These are phyloP conservation scores for Accipiter cooperii DNA, from an alignment of 2,113 vertebrate species.

Conservation along the genomic window DNA sequence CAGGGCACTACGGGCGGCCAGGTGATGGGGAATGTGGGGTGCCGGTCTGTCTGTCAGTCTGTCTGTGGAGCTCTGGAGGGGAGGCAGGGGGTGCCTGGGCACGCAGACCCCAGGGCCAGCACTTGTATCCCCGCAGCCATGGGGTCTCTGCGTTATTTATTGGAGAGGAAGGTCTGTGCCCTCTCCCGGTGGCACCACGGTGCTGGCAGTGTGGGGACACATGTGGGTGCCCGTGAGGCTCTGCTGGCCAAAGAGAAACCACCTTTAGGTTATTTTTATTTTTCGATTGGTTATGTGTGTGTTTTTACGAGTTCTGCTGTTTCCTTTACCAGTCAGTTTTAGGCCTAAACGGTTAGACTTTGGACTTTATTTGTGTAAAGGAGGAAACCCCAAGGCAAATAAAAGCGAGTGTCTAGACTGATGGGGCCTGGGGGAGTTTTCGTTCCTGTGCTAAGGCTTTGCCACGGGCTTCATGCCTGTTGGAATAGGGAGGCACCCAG, in stretches of 20 bases:
- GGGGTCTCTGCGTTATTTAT: neutral
- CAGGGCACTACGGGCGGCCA: neutral
- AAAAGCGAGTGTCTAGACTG: neutral
- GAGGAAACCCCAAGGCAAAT: neutral
- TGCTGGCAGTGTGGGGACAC: accelerated
- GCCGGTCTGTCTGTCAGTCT: neutral
- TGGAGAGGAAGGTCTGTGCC: neutral
- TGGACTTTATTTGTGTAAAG: neutral
- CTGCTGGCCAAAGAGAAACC: neutral
- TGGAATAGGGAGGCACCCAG: neutral
- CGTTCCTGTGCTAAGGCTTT: accelerated
- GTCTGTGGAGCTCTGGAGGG: neutral
- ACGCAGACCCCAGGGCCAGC: neutral
- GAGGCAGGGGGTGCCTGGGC: neutral
- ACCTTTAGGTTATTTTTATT: neutral
- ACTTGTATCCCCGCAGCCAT: neutral
- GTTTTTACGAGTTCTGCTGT: neutral
- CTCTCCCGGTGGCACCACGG: neutral
- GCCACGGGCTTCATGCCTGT: neutral
- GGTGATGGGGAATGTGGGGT: neutral
- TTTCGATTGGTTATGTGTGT: accelerated
- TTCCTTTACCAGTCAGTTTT: neutral
- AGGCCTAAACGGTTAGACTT: neutral
- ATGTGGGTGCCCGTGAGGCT: neutral
- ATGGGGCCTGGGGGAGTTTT: neutral